A percentile compares a stretch with the other conserved stretches of the same genome.
These are phyloP conservation scores for Oxyruncus cristatus DNA, from an alignment of 2,113 vertebrate species.

Conservation along the genomic window DNA sequence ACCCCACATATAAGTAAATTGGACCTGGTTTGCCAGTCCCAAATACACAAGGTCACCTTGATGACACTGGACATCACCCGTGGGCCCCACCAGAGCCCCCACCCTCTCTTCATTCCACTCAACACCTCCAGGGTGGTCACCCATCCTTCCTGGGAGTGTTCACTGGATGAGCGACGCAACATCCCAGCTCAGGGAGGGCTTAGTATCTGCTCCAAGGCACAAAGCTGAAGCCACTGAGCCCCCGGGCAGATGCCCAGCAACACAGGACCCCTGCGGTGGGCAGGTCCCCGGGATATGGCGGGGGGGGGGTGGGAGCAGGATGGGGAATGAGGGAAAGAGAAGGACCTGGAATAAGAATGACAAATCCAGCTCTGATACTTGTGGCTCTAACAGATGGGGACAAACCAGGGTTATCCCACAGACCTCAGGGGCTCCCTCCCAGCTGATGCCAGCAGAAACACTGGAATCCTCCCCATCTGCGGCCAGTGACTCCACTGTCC, in stretches of 20 bases:
- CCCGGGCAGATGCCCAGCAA: background rate
- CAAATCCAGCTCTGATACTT: background rate
- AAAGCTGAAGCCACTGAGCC: background rate
- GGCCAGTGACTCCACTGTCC: background rate
- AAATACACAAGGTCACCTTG: background rate
- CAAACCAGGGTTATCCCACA: background rate
- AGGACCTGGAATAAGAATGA: background rate
- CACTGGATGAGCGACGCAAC: background rate
- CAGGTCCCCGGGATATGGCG: too few relatives aligned
- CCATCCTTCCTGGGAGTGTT: background rate
- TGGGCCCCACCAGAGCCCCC: background rate
- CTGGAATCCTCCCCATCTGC: background rate
- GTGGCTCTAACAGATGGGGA: background rate
- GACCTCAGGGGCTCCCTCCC: background rate
- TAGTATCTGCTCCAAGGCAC: background rate
- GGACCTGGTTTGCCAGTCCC: background rate
- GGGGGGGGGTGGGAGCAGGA: background rate
- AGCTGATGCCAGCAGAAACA: background rate
- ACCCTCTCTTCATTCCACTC: background rate
- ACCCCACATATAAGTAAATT: background rate
- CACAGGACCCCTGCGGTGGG: accelerated
- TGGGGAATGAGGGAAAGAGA: background rate
- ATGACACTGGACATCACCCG: accelerated
- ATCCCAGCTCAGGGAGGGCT: background rate
- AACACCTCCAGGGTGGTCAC: background rate